phyloP scores from a whole-genome alignment of 2,888 invertebrate genomes.

The Drosophila pseudotalamancana region DNA sequence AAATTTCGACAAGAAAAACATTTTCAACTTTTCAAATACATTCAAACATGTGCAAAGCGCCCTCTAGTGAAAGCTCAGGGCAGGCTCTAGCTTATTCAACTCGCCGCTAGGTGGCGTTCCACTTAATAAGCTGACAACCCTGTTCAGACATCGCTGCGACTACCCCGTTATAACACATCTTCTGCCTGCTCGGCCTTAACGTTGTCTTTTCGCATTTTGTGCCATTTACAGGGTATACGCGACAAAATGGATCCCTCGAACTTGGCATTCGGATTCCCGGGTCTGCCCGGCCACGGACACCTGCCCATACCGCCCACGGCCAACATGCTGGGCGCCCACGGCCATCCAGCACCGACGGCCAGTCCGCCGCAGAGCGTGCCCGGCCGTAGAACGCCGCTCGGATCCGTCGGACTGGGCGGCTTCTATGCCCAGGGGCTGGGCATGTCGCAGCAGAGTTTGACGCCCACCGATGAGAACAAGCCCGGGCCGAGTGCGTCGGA shows the following conservation, averaged over 20 bases:
- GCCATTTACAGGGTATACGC: constrained; percentile 17
- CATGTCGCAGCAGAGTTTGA: constrained; percentile 81
- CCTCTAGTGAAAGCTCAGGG: constrained; percentile 15
- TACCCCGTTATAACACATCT: constrained; percentile 38
- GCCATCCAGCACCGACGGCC: constrained; percentile 81
- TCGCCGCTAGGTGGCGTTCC: constrained; percentile 40
- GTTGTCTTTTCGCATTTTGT: constrained; percentile 12
- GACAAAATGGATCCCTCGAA: constrained; percentile 83
- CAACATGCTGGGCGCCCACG: constrained; percentile 72
- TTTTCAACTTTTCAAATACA: not conserved
- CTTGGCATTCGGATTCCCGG: constrained; percentile 82
- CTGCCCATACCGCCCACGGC: constrained; percentile 81
- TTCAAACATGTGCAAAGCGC: constrained; percentile 14
- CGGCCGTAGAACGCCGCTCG: constrained; percentile 90
- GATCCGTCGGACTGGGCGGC: constrained; percentile 93
- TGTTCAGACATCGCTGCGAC: constrained; percentile 19
- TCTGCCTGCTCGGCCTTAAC: not conserved
- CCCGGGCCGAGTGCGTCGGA: constrained; percentile 80
- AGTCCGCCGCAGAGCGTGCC: constrained; percentile 87
- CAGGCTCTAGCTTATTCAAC: rapidly evolving
- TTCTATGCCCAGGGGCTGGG: constrained; percentile 90
- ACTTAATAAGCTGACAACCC: constrained; percentile 25
- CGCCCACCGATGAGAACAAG: constrained; percentile 92
- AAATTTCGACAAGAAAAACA: not conserved
- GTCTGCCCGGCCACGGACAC: constrained; percentile 81